Evolutionary conservation across 2,113 vertebrate genomes (phyloP), one percentile per base, ranked within the genome.

Genomic region (Pelecanus crispus): DNA sequence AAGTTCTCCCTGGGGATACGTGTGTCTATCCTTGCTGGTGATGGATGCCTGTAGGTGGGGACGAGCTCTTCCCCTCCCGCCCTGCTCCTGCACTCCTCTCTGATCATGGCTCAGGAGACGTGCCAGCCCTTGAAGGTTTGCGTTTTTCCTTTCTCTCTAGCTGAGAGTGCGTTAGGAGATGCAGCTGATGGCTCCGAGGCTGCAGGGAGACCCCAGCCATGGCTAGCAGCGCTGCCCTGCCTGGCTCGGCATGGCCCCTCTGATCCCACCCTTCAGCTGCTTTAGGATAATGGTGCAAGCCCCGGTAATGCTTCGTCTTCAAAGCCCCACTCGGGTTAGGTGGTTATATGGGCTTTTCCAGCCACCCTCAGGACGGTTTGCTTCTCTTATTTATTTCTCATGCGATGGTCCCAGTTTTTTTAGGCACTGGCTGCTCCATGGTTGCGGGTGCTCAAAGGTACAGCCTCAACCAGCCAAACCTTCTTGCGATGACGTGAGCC

Each of bases 21-120:
- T 0, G 6, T 22, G 72, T 65, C 20, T 28, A 2, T 32, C 24
- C 13, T 34, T 2, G 5, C 32, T 26, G 40, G 32, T 0, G 17
- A 31, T 6, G 55, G 31, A 7, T 63, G n/a, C 32, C 15, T 19
- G 25, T 8, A 49, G 40, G 15, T 4, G 20, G 16, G 40, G 45
- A 55, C 10, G 26, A n/a, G 66, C 36, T 42, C 34, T 18, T 50
- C 22, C 10, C 20, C 38, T 72, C 19, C 28, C 8, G 4, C 34
- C 21, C 42, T 55, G 71, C 53, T 74, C 52, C 44, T 59, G 52
- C 59, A 38, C 26, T 61, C n/a, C 32, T 55, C 28, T 63, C 47
- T 2, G 6, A n/a, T 1, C 26, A 19, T 9, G 6, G 56, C 50
- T 82, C 50, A n/a, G 42, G 70, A 36, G 38, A 63, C 1, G 1